Evolutionary conservation across 2,888 invertebrate genomes (phyloP).

Genomic region (Eulithis testata): DNA sequence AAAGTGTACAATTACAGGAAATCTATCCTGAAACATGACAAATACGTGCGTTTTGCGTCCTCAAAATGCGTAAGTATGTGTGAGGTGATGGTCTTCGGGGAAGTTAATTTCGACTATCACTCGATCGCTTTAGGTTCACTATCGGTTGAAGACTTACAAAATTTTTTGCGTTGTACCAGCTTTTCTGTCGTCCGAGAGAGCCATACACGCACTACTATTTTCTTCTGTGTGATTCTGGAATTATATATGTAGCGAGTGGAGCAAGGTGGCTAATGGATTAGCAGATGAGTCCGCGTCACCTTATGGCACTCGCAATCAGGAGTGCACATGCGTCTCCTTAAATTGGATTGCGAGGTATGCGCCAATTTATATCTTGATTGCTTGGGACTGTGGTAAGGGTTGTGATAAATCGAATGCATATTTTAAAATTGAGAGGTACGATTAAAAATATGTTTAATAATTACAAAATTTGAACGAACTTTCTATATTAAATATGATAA

Average conservation of each 20-base stretch:
- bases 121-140: conserved; percentile 11
- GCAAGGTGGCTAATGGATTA: conserved; percentile 81
- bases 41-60: too few relatives aligned
- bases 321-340: conserved; percentile 69
- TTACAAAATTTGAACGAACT: too few relatives aligned
- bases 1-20: conserved; percentile 2
- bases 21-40: not conserved
- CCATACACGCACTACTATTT: not conserved
- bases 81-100: too few relatives aligned
- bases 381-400: conserved; percentile 34
- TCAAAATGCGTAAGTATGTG: too few relatives aligned
- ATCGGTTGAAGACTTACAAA: not conserved
- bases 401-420: conserved; percentile 18
- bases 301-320: conserved; percentile 70
- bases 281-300: conserved; percentile 70
- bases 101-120: not conserved
- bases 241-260: conserved; percentile 78
- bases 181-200: conserved; percentile 1
- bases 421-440: conserved; percentile 1
- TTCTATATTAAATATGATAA: too few relatives aligned
- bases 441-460: not conserved
- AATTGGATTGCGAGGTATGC: conserved; percentile 58
- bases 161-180: not conserved
- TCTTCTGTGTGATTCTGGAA: conserved; percentile 48
- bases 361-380: conserved; percentile 39